These are phyloP conservation scores for Cremastinae sp. DNA, from an alignment of 2,888 invertebrate genomes.

Conservation along the genomic window DNA sequence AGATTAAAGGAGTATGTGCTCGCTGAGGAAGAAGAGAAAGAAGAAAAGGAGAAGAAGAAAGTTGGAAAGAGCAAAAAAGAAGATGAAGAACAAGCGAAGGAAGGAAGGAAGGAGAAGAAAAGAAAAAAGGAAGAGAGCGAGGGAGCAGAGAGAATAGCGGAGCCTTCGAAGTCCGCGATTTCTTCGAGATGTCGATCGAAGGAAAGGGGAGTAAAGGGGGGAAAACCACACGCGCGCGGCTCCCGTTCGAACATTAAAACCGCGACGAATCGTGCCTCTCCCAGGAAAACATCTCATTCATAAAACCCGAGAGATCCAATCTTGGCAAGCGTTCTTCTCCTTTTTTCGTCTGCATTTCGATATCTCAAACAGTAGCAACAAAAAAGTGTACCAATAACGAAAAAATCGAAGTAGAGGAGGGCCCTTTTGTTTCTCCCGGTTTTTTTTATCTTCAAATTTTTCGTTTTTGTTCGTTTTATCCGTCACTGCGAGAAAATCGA, in stretches of 20 bases:
- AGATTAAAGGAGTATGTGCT: too few relatives aligned
- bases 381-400: slow-evolving; percentile 4
- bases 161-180: slow-evolving; percentile 57
- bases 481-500: background rate
- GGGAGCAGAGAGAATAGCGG: slow-evolving; percentile 53
- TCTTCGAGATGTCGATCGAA: slow-evolving; percentile 56
- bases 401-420: background rate
- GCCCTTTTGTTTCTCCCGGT: background rate
- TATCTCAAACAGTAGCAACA: slow-evolving; percentile 1
- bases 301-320: slow-evolving; percentile 59
- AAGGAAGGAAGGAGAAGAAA: slow-evolving; percentile 43
- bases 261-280: slow-evolving; percentile 67
- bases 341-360: background rate
- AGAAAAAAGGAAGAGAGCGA: slow-evolving; percentile 44
- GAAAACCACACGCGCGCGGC: slow-evolving; percentile 56
- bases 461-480: background rate
- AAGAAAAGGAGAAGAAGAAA: too few relatives aligned
- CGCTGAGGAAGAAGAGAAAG: too few relatives aligned
- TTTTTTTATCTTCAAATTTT: background rate
- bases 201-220: slow-evolving; percentile 30
- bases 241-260: slow-evolving; percentile 53
- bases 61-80: too few relatives aligned
- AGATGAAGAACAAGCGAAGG: slow-evolving; percentile 15
- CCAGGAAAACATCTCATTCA: slow-evolving; percentile 69
- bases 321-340: slow-evolving; percentile 20